phyloP scores from a whole-genome alignment of 2,797 vertebrate species.

The Dryobates pubescens region DNA sequence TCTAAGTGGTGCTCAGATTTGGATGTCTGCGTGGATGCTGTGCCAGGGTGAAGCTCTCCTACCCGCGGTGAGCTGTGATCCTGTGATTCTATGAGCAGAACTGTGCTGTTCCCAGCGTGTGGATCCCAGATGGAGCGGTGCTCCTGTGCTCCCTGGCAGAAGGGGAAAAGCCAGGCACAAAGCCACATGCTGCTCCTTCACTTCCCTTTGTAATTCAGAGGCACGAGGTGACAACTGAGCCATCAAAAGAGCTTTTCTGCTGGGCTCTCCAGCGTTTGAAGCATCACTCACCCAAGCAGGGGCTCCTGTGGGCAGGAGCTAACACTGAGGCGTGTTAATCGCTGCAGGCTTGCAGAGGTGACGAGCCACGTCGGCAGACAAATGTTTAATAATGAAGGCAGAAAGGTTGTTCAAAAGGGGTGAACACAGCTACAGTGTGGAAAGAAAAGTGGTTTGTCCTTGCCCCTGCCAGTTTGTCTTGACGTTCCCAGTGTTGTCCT shows the following conservation, averaged over 20 bases:
- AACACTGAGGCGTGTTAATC: not conserved
- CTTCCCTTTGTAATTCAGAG: not conserved
- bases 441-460: not conserved
- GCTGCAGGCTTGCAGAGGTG: not conserved
- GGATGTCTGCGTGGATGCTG: not conserved
- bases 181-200: not conserved
- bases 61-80: accelerated
- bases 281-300: not conserved
- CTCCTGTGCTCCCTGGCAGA: not conserved
- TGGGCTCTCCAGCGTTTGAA: not conserved
- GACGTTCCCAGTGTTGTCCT: not conserved
- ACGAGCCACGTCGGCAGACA: not conserved
- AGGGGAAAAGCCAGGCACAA: not conserved
- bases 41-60: not conserved
- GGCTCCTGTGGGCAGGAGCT: not conserved
- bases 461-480: not conserved
- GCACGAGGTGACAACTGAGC: accelerated
- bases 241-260: not conserved
- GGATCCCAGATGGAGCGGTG: not conserved
- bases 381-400: not conserved
- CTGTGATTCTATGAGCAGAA: not conserved
- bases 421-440: not conserved
- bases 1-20: not conserved
- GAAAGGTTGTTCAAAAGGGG: not conserved
- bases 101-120: accelerated